Evolutionary conservation across 1,140 invertebrate genomes (phyloP).

Genomic region (Pseudobourletiella spinata): DNA sequence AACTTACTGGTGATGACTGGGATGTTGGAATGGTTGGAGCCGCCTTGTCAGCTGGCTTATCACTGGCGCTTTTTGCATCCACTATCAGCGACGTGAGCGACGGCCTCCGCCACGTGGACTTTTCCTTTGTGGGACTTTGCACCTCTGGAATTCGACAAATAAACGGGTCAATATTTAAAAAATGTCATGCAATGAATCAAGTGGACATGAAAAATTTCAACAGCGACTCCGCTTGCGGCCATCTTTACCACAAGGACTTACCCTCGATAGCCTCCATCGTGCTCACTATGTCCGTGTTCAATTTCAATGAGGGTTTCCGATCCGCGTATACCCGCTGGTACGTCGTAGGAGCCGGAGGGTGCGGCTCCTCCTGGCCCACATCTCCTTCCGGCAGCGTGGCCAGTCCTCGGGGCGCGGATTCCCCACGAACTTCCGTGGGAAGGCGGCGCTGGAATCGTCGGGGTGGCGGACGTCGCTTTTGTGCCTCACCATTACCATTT

Average conservation of each 20-base stretch:
- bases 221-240: neutral
- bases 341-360: slow-evolving; percentile 36
- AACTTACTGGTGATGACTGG: too few relatives aligned
- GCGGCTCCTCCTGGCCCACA: slow-evolving; percentile 39
- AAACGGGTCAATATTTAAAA: neutral
- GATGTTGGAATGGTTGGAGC: too few relatives aligned
- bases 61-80: neutral
- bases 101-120: slow-evolving; percentile 63
- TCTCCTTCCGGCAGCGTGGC: slow-evolving; percentile 62
- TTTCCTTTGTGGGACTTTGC: slow-evolving; percentile 56
- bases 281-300: slow-evolving; percentile 70
- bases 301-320: slow-evolving; percentile 67
- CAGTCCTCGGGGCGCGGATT: slow-evolving; percentile 60
- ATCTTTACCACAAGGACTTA: slow-evolving; percentile 40
- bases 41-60: too few relatives aligned
- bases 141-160: slow-evolving; percentile 52
- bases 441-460: slow-evolving; percentile 59
- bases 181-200: neutral
- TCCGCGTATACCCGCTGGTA: slow-evolving; percentile 62
- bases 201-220: neutral
- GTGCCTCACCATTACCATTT: slow-evolving; percentile 61
- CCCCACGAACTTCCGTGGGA: slow-evolving; percentile 64
- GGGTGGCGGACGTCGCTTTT: slow-evolving; percentile 52
- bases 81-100: slow-evolving; percentile 7
- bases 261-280: slow-evolving; percentile 80